A percentile compares a stretch with the other conserved stretches of the same genome.
phyloP scores from a whole-genome alignment of 2,888 invertebrate genomes.

The Drosophila flavopinicola region DNA sequence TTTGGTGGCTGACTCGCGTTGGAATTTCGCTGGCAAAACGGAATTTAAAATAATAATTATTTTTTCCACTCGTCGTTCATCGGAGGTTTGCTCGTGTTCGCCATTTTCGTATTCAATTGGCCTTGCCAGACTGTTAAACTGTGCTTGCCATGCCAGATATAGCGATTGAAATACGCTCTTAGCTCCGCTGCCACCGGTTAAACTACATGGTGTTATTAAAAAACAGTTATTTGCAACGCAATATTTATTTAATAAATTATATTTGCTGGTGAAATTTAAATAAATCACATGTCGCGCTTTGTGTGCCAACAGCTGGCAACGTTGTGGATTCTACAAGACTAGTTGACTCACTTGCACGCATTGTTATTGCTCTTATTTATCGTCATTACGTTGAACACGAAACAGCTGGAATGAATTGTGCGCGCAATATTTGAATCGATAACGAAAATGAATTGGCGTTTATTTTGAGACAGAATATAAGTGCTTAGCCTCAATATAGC shows the following conservation, averaged over 20 bases:
- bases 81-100: conserved; percentile 79
- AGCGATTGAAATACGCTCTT: not conserved
- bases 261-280: conserved; percentile 5
- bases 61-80: conserved; percentile 82
- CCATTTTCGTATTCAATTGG: conserved; percentile 70
- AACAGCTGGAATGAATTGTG: conserved; percentile 46
- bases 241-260: no score
- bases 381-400: conserved; percentile 14
- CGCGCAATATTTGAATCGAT: conserved; percentile 42
- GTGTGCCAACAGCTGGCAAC: conserved; percentile 28
- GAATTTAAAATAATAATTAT: conserved; percentile 83
- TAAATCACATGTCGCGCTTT: conserved; percentile 2
- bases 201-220: fast-evolving
- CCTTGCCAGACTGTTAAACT: conserved; percentile 57
- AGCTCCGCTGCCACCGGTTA: not conserved
- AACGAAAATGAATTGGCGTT: not conserved
- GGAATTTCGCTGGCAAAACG: conserved; percentile 83
- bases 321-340: not conserved
- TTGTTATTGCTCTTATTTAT: conserved; percentile 8
- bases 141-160: conserved; percentile 10
- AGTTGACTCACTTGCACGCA: conserved; percentile 38
- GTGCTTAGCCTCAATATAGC: not conserved
- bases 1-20: conserved; percentile 60
- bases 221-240: not conserved
- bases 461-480: not conserved